Evolutionary conservation across 2,113 vertebrate species (phyloP).

Genomic region (cattle (Bos taurus)): DNA sequence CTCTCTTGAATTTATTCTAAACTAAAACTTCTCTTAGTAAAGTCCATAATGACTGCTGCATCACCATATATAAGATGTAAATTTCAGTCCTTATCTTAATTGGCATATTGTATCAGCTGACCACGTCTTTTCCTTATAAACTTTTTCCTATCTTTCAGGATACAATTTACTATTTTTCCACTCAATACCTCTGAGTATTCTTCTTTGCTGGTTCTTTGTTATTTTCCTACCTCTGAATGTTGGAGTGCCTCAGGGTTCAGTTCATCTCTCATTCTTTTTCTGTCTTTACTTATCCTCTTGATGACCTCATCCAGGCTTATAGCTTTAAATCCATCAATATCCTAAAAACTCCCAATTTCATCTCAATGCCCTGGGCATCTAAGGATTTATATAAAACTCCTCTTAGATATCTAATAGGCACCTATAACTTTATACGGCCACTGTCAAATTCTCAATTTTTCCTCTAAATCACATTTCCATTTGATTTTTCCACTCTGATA

Average conservation of each 20-base stretch:
- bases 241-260: not conserved
- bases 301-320: not conserved
- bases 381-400: not conserved
- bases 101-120: not conserved
- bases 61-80: not conserved
- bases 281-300: not conserved
- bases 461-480: not conserved
- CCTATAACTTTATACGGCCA: not conserved
- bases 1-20: not conserved
- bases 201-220: not conserved
- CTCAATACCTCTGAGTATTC: not conserved
- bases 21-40: not conserved
- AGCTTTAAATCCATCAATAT: not conserved
- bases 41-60: not conserved
- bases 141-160: not conserved
- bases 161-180: not conserved
- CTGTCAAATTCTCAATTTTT: not conserved
- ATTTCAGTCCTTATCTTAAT: not conserved
- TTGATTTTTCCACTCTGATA: not conserved
- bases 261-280: not conserved
- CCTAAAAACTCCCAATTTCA: not conserved
- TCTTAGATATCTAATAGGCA: not conserved
- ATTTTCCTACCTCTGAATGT: not conserved
- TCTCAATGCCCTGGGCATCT: not conserved
- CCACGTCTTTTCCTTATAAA: not conserved